Percentiles rank a stretch among this genome's conserved stretches.
phyloP scores from a whole-genome alignment of 23 tunicate genomes.

The Aplidium turbinatum region DNA sequence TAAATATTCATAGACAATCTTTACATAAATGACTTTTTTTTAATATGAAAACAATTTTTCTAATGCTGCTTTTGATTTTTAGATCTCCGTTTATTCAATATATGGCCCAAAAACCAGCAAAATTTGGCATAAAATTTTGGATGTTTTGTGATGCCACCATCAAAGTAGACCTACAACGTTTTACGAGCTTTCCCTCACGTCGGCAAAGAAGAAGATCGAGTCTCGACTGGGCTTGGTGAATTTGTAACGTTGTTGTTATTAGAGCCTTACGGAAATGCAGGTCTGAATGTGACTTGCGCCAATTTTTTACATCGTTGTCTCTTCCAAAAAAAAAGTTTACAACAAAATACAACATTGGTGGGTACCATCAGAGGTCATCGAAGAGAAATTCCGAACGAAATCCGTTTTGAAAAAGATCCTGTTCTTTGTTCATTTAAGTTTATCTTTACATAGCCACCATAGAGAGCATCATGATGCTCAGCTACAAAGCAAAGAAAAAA shows the following conservation, averaged over 20 bases:
- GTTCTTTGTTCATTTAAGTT: constrained; percentile 7
- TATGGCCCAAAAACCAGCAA: constrained; percentile 23
- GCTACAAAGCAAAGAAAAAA: constrained; percentile 30
- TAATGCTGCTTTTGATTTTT: constrained; percentile 36
- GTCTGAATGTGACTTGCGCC: constrained; percentile 29
- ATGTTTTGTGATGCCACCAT: constrained; percentile 29
- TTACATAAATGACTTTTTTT: constrained; percentile 25
- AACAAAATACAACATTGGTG: not conserved
- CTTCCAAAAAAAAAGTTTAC: constrained; percentile 12
- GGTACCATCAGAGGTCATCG: constrained; percentile 34
- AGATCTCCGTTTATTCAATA: constrained; percentile 27
- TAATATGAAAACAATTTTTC: constrained; percentile 13
- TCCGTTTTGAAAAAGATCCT: constrained; percentile 8
- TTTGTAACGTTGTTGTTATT: constrained; percentile 31
- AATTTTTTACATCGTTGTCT: constrained; percentile 24
- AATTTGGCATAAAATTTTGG: constrained; percentile 35
- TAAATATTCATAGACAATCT: constrained; percentile 10
- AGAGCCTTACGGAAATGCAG: constrained; percentile 16
- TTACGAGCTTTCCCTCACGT: constrained; percentile 23
- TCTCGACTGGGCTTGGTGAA: constrained; percentile 26
- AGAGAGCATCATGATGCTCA: constrained; percentile 12
- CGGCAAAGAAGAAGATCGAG: constrained; percentile 32
- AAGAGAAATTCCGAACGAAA: constrained; percentile 33
- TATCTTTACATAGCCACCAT: not conserved
- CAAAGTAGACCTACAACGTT: constrained; percentile 15